Percentiles rank a stretch among this genome's conserved stretches.
Evolutionary conservation across 2,797 vertebrate species (phyloP).

Genomic region (Peromyscus aztecus): DNA sequence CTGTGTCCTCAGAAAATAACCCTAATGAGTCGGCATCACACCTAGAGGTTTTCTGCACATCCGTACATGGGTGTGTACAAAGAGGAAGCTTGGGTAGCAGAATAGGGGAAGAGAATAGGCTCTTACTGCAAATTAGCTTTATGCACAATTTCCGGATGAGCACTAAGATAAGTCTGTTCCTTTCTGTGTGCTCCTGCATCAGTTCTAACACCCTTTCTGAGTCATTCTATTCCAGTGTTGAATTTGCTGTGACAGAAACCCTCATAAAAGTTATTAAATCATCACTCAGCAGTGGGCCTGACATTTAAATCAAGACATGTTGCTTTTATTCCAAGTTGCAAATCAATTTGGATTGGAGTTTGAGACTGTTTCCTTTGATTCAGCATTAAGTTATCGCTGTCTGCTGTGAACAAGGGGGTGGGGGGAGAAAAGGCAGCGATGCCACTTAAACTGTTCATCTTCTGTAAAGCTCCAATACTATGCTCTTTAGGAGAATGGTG

Average conservation of each 20-base stretch:
- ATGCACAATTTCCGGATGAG: constrained; percentile 39
- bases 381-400: constrained; percentile 55
- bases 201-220: constrained; percentile 73
- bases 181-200: constrained; percentile 33
- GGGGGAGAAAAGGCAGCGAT: constrained; percentile 10
- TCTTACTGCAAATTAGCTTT: constrained; percentile 57
- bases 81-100: neutral
- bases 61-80: neutral
- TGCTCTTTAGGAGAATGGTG: neutral
- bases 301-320: constrained; percentile 79
- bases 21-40: constrained; percentile 28
- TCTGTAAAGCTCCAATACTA: neutral
- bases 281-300: constrained; percentile 74
- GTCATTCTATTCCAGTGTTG: constrained; percentile 68
- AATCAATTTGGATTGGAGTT: constrained; percentile 75
- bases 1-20: constrained; percentile 18
- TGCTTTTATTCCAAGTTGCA: constrained; percentile 77
- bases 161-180: constrained; percentile 10
- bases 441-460: constrained; percentile 21
- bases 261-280: constrained; percentile 82
- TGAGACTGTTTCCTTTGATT: constrained; percentile 72
- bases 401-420: constrained; percentile 13
- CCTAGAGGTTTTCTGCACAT: neutral
- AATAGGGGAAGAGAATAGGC: neutral
- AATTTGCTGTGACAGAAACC: constrained; percentile 71